These are phyloP conservation scores for Trachelipus rathkii DNA, from an alignment of 1,140 invertebrate species.

Conservation along the genomic window DNA sequence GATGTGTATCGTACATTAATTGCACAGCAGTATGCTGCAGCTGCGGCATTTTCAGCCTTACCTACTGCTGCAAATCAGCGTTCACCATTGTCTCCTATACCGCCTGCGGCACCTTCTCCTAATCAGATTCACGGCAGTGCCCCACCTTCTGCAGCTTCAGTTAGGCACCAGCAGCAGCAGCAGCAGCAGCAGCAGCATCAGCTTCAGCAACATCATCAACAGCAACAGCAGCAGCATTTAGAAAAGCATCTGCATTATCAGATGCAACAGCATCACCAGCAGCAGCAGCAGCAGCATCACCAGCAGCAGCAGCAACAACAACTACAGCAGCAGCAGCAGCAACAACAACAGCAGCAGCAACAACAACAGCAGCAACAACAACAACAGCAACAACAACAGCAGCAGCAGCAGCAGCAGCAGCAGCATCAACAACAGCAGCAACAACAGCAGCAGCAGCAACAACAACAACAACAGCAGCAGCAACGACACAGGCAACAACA, in stretches of 20 bases:
- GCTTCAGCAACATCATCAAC: background rate
- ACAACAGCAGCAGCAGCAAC: too few relatives aligned
- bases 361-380: too few relatives aligned
- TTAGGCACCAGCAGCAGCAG: background rate
- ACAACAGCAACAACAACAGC: too few relatives aligned
- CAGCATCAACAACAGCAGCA: too few relatives aligned
- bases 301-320: too few relatives aligned
- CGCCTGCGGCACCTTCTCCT: conserved; percentile 24
- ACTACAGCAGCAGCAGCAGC: too few relatives aligned
- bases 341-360: too few relatives aligned
- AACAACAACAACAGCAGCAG: too few relatives aligned
- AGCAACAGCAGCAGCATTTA: background rate
- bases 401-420: too few relatives aligned
- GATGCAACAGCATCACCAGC: conserved; percentile 17
- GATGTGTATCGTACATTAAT: conserved; percentile 40
- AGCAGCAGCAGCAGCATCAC: background rate
- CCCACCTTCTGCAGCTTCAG: background rate
- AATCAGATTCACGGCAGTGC: conserved; percentile 12
- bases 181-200: background rate
- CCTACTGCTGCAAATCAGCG: conserved; percentile 17
- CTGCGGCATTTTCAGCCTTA: conserved; percentile 17
- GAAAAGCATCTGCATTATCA: background rate
- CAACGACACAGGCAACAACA: too few relatives aligned
- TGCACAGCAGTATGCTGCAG: conserved; percentile 39
- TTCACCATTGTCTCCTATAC: conserved; percentile 14